phyloP scores from a whole-genome alignment of 2,113 vertebrate genomes.

The Isurus oxyrinchus region DNA sequence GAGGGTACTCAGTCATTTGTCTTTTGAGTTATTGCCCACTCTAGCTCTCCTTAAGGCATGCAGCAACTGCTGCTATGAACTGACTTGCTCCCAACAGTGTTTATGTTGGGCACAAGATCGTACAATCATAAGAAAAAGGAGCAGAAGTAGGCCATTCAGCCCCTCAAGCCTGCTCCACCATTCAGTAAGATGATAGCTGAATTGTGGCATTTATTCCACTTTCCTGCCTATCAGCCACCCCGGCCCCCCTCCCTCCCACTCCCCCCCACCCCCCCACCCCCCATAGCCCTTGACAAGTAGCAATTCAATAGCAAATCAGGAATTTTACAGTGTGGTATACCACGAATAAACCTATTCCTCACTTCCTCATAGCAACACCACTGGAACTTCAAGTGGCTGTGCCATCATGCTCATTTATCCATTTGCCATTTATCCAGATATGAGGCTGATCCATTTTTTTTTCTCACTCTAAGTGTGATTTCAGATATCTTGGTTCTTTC shows the following conservation, averaged over 20 bases:
- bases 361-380: background rate
- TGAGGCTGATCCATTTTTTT: no score
- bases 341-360: background rate
- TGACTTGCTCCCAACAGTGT: background rate
- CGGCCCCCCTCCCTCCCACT: no score
- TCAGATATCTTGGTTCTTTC: background rate
- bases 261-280: no score
- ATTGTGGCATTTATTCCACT: background rate
- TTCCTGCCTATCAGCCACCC: background rate
- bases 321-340: background rate
- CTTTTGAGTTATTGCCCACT: background rate
- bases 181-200: background rate
- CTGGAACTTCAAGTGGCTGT: background rate
- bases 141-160: background rate
- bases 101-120: background rate
- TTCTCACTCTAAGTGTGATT: background rate
- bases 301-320: background rate
- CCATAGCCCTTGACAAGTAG: background rate
- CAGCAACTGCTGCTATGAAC: background rate
- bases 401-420: background rate
- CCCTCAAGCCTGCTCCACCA: background rate
- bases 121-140: background rate
- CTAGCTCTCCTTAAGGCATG: background rate
- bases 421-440: background rate
- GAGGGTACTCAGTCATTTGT: background rate